Conservation (phyloP, 2,797 vertebrate species). For the Thaleichthys pacificus region DNA sequence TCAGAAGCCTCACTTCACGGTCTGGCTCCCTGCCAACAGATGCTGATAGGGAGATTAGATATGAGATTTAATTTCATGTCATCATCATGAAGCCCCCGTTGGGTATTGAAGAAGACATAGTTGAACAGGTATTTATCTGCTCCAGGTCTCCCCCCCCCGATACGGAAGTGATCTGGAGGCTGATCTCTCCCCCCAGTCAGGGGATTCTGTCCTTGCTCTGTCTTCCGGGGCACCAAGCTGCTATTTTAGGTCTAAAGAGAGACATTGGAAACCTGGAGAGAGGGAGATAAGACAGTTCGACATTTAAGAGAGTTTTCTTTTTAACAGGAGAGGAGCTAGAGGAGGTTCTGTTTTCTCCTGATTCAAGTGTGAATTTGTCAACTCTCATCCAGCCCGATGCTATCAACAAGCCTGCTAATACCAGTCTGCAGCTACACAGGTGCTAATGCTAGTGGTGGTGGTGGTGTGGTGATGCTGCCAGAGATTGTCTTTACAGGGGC, state of each 20-base stretch:
- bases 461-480: too few relatives aligned
- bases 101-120: constrained; percentile 33
- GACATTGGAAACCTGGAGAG: neutral
- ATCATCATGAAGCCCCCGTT: constrained; percentile 24
- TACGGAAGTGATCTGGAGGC: constrained; percentile 36
- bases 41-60: constrained; percentile 15
- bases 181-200: constrained; percentile 12
- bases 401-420: neutral
- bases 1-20: constrained; percentile 13
- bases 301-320: too few relatives aligned
- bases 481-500: too few relatives aligned
- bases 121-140: constrained; percentile 56
- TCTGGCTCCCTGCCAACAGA: constrained; percentile 6
- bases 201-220: too few relatives aligned
- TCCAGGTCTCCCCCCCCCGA: constrained; percentile 25
- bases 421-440: neutral
- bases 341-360: too few relatives aligned
- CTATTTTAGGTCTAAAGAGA: neutral
- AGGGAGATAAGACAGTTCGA: neutral
- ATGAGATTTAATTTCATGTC: constrained; percentile 9
- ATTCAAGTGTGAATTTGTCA: too few relatives aligned
- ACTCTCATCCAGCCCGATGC: too few relatives aligned
- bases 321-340: too few relatives aligned
- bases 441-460: too few relatives aligned
- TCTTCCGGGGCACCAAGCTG: neutral